Evolutionary conservation across 2,797 vertebrate genomes (phyloP).

Genomic region (Muraenolepis orangiensis): DNA sequence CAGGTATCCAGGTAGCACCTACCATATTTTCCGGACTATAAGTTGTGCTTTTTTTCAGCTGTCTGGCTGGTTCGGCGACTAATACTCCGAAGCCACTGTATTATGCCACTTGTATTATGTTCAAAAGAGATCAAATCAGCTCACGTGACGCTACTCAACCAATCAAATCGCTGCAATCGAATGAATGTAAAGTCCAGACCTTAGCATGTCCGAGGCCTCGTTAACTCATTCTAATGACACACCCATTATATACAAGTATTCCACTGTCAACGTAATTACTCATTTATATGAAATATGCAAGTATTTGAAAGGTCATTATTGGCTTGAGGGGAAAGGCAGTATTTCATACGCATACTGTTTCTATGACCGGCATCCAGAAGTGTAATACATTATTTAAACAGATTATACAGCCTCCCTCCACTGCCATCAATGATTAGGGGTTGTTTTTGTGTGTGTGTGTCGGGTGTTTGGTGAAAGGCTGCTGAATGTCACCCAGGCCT

Average conservation of each 20-base stretch:
- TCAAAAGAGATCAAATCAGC: too few species aligned
- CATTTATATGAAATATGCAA: conserved; percentile 28
- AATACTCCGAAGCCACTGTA: too few species aligned
- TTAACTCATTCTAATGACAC: conserved; percentile 14
- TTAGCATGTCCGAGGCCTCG: neutral
- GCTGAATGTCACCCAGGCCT: neutral
- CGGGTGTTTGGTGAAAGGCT: neutral
- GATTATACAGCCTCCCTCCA: conserved; percentile 27
- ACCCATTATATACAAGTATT: conserved; percentile 23
- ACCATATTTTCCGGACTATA: too few species aligned
- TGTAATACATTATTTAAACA: conserved; percentile 45
- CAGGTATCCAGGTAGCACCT: neutral
- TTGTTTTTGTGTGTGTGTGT: neutral
- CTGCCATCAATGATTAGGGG: conserved; percentile 13
- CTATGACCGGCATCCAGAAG: conserved; percentile 32
- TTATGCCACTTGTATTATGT: too few species aligned
- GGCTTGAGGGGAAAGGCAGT: conserved; percentile 30
- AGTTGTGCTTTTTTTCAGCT: too few species aligned
- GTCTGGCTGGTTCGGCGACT: too few species aligned
- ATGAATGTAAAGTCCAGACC: neutral
- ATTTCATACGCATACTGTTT: conserved; percentile 22
- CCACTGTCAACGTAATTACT: conserved; percentile 12
- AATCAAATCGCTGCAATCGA: too few species aligned
- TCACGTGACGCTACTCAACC: too few species aligned
- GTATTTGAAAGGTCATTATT: conserved; percentile 44